A percentile compares a stretch with the other conserved stretches of the same genome.
Evolutionary conservation across 2,888 invertebrate species (phyloP).

Genomic region (Ferrisia virgata): DNA sequence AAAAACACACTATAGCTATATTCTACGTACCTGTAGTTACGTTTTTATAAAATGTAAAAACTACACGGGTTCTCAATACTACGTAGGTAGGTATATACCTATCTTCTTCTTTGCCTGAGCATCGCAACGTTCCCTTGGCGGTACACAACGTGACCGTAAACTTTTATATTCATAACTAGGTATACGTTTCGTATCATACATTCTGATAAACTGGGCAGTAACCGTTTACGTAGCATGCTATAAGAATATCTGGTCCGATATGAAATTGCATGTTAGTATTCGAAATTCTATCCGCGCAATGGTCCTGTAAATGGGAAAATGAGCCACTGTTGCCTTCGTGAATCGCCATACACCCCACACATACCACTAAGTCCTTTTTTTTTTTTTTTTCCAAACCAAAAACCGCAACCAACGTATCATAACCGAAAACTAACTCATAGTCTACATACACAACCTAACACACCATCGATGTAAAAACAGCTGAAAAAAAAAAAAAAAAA

Average conservation of each 20-base stretch:
- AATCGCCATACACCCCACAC: no score
- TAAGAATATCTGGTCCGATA: slow-evolving; percentile 20
- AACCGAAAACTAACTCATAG: no score
- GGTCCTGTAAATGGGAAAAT: slow-evolving; percentile 8
- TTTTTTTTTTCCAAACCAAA: neutral
- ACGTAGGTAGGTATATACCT: no score
- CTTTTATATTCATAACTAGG: slow-evolving; percentile 33
- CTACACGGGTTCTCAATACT: neutral
- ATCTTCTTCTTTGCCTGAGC: no score
- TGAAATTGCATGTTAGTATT: slow-evolving; percentile 19
- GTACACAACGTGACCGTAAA: slow-evolving; percentile 24
- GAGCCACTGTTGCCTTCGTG: slow-evolving; percentile 29
- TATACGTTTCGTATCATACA: slow-evolving; percentile 10
- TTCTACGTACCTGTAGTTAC: no score
- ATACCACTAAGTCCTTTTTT: no score
- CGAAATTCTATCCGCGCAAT: slow-evolving; percentile 15
- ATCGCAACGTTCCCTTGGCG: no score
- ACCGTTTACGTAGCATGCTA: slow-evolving; percentile 33
- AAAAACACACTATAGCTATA: no score
- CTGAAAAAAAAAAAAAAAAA: no score
- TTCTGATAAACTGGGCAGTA: slow-evolving; percentile 31
- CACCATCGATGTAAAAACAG: neutral
- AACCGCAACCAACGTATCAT: neutral
- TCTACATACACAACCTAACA: no score
- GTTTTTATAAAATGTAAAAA: slow-evolving; percentile 15